phyloP scores from a whole-genome alignment of 2,888 invertebrate genomes.

The Melinopterus prodromus region DNA sequence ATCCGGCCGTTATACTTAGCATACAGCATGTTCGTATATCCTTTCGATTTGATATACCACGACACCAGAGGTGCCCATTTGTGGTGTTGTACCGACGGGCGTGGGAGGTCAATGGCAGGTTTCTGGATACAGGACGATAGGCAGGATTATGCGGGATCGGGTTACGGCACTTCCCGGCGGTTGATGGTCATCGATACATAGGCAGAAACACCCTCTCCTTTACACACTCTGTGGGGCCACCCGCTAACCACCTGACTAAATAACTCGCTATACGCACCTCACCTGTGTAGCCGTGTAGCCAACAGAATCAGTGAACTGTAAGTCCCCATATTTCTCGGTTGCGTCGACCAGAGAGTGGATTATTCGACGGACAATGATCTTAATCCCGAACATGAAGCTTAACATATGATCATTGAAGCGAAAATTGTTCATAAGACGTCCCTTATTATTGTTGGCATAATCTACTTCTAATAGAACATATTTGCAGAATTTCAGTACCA shows the following conservation, averaged over 20 bases:
- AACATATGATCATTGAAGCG: not conserved
- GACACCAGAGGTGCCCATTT: slow-evolving; percentile 16
- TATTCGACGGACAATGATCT: not conserved
- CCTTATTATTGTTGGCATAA: not conserved
- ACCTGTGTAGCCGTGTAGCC: slow-evolving; percentile 35
- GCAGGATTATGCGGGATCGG: slow-evolving; percentile 33
- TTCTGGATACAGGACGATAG: slow-evolving; percentile 9
- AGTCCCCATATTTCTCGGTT: slow-evolving; percentile 26
- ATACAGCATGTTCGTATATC: too few species aligned
- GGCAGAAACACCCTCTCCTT: slow-evolving; percentile 42
- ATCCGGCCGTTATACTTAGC: too few species aligned
- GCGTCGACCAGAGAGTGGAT: not conserved
- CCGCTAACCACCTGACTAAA: slow-evolving; percentile 47
- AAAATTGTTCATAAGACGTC: not conserved
- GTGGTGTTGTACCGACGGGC: not conserved
- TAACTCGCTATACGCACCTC: slow-evolving; percentile 37
- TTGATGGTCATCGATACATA: slow-evolving; percentile 42
- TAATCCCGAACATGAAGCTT: not conserved
- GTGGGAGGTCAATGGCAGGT: slow-evolving; percentile 25
- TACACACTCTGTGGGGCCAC: slow-evolving; percentile 36
- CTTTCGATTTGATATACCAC: not conserved
- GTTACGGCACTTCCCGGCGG: slow-evolving; percentile 45
- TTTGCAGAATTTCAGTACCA: too few species aligned
- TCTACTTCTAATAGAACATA: too few species aligned
- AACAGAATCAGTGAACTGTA: slow-evolving; percentile 42